Evolutionary conservation across 2,797 vertebrate species (phyloP).

Genomic region (Ciconia nigra): DNA sequence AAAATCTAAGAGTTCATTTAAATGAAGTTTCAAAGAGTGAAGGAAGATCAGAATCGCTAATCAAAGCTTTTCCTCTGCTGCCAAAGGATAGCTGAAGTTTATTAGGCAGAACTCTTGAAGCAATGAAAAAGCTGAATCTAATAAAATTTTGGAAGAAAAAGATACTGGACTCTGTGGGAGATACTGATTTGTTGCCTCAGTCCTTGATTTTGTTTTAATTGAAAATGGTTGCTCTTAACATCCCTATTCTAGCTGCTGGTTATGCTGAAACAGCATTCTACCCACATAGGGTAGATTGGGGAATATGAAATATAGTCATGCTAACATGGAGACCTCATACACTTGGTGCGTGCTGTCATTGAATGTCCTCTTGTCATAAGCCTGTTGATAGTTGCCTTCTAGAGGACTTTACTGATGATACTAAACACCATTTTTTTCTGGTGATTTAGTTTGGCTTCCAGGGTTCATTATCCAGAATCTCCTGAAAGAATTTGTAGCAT

Average conservation of each 20-base stretch:
- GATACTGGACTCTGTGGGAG: neutral
- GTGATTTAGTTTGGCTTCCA: neutral
- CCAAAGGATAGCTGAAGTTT: neutral
- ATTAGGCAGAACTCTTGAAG: neutral
- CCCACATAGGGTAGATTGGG: too few species aligned
- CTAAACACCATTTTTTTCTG: neutral
- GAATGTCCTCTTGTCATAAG: neutral
- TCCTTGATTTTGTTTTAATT: neutral
- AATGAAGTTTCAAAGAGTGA: neutral
- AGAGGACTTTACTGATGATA: neutral
- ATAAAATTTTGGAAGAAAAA: neutral
- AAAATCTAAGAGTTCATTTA: neutral
- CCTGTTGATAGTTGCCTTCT: neutral
- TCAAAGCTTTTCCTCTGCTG: neutral
- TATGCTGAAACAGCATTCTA: neutral
- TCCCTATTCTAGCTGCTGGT: neutral
- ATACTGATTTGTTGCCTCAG: neutral
- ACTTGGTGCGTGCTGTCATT: neutral
- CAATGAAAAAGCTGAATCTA: neutral
- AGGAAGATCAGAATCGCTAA: neutral
- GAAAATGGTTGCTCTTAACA: neutral
- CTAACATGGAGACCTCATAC: neutral
- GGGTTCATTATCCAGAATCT: neutral
- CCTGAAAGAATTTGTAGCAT: neutral
- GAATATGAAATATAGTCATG: neutral